A percentile compares a stretch with the other conserved stretches of the same genome.
Evolutionary conservation across 2,113 vertebrate species (phyloP).

Genomic region (Aplodontia rufa): DNA sequence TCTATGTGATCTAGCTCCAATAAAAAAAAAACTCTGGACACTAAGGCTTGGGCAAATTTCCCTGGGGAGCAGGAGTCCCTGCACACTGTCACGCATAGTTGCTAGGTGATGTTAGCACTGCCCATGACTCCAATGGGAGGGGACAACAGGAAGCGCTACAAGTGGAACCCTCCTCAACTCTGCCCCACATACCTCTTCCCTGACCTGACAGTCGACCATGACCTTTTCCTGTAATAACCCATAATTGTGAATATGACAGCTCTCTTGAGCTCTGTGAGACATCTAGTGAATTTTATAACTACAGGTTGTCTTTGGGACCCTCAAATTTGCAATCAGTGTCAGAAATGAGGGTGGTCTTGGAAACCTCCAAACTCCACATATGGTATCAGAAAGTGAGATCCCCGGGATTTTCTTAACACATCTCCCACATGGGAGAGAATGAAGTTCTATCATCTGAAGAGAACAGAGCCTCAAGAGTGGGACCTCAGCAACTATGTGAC

Average conservation of each 20-base stretch:
- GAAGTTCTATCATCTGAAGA: background rate
- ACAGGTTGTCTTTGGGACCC: background rate
- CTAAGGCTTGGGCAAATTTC: background rate
- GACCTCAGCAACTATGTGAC: background rate
- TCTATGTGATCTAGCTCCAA: background rate
- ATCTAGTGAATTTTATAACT: background rate
- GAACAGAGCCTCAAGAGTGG: too few species aligned
- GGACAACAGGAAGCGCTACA: accelerated
- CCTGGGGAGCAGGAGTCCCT: accelerated
- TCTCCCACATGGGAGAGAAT: background rate
- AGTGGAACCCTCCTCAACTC: background rate
- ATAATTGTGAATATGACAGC: accelerated
- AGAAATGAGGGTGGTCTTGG: background rate
- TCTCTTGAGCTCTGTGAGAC: background rate
- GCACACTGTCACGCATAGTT: accelerated
- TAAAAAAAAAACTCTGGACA: too few species aligned
- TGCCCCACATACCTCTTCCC: accelerated
- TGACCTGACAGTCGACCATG: background rate
- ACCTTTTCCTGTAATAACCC: background rate
- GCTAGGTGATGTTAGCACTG: background rate
- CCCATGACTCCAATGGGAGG: accelerated
- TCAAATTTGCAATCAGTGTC: background rate
- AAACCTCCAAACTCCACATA: too few species aligned
- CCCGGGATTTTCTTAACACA: background rate
- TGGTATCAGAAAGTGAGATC: background rate